phyloP scores from a whole-genome alignment of 2,113 vertebrate species.

The Centropristis striata region DNA sequence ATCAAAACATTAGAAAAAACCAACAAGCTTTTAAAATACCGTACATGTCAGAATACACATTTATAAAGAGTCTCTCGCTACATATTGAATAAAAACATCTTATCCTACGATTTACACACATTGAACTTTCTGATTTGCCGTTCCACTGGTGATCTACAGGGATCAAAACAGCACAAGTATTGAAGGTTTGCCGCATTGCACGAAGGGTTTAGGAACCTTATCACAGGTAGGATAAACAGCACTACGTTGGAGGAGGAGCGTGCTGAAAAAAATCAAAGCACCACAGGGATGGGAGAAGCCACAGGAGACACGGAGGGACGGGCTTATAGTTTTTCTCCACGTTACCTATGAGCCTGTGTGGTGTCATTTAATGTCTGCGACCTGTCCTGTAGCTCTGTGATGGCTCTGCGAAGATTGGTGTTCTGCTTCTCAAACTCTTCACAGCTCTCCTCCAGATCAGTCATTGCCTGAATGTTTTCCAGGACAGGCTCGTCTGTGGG shows the following conservation, averaged over 20 bases:
- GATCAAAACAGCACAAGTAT: constrained; percentile 25
- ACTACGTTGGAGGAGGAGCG: neutral
- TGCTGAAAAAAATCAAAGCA: constrained; percentile 52
- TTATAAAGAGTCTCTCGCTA: neutral
- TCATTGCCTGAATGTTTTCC: constrained; percentile 59
- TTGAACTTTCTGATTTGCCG: neutral
- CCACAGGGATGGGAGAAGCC: constrained; percentile 21
- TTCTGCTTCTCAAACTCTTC: constrained; percentile 76
- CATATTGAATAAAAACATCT: neutral
- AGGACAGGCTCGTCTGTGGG: constrained; percentile 52
- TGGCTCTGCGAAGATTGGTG: constrained; percentile 72
- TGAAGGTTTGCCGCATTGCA: neutral
- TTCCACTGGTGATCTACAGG: constrained; percentile 22
- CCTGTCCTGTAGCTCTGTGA: constrained; percentile 83
- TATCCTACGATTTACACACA: constrained; percentile 8
- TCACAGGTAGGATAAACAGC: constrained; percentile 3
- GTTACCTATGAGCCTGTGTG: constrained; percentile 92
- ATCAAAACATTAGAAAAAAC: neutral
- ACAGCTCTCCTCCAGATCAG: constrained; percentile 57
- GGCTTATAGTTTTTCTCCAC: constrained; percentile 58
- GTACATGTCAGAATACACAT: neutral
- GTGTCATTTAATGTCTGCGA: constrained; percentile 85
- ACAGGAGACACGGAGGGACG: constrained; percentile 25
- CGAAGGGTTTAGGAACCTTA: constrained; percentile 6
- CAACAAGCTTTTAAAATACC: neutral